phyloP scores from a whole-genome alignment of 2,113 vertebrate species.

The Sinocyclocheilus anophthalmus region DNA sequence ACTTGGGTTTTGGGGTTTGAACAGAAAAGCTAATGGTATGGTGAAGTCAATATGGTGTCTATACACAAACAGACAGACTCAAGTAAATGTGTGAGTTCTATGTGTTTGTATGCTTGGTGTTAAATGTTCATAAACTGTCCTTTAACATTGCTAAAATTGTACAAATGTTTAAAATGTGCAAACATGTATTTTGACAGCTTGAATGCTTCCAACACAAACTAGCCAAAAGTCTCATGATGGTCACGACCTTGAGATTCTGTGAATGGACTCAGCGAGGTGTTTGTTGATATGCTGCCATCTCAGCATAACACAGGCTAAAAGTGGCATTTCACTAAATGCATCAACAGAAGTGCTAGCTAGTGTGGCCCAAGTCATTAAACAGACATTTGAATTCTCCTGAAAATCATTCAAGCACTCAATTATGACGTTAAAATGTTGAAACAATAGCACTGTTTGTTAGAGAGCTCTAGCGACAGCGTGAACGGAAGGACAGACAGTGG shows the following conservation, averaged over 20 bases:
- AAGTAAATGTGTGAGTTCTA: not conserved
- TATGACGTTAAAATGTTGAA: not conserved
- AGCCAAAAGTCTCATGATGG: not conserved
- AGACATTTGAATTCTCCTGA: not conserved
- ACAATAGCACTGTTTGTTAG: no score
- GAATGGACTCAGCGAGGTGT: not conserved
- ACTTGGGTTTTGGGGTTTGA: no score
- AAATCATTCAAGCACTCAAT: not conserved
- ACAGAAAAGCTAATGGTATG: not conserved
- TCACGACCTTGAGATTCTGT: not conserved
- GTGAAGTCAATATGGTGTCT: constrained; percentile 32
- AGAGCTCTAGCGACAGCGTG: constrained; percentile 7
- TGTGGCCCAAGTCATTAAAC: not conserved
- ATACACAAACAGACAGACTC: constrained; percentile 45
- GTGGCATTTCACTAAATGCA: constrained; percentile 8
- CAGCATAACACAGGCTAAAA: constrained; percentile 9
- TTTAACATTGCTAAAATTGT: not conserved
- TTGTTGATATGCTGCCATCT: not conserved
- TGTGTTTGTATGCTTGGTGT: not conserved
- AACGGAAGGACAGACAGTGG: constrained; percentile 57
- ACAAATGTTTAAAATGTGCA: not conserved
- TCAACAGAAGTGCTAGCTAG: not conserved
- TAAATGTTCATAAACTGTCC: not conserved
- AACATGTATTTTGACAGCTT: not conserved
- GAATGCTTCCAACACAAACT: not conserved